Percentiles rank a stretch among this genome's conserved stretches.
Evolutionary conservation across 1,140 invertebrate species (phyloP).

Genomic region (Nasonia longicornis): DNA sequence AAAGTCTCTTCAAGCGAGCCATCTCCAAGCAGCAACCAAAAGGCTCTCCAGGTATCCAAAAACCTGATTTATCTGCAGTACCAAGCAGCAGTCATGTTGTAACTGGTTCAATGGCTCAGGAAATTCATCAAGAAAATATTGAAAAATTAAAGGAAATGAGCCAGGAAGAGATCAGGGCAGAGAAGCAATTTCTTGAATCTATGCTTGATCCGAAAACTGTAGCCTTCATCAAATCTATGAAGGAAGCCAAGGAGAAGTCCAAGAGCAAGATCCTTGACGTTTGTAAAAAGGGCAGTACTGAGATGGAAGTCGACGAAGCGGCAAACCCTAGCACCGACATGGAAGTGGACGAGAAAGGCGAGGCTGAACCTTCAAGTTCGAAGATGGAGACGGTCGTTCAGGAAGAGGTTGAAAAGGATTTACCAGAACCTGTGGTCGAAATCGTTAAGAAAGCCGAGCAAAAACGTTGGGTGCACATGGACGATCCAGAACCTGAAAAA

Average conservation of each 20-base stretch:
- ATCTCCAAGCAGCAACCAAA: slow-evolving; percentile 39
- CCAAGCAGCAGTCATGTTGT: slow-evolving; percentile 38
- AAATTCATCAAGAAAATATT: slow-evolving; percentile 83
- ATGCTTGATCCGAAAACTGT: slow-evolving; percentile 77
- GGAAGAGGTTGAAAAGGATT: slow-evolving; percentile 43
- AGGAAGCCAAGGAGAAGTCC: slow-evolving; percentile 57
- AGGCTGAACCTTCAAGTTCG: neutral
- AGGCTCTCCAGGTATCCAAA: neutral
- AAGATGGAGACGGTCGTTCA: slow-evolving; percentile 39
- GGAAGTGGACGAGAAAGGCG: slow-evolving; percentile 8
- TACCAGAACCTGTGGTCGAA: slow-evolving; percentile 70
- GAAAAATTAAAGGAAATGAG: slow-evolving; percentile 77
- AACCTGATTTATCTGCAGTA: neutral
- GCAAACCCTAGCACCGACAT: neutral
- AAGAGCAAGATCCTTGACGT: neutral
- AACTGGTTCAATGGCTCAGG: slow-evolving; percentile 52
- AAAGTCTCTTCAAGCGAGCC: slow-evolving; percentile 57
- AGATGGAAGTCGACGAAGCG: slow-evolving; percentile 2
- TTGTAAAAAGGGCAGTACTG: slow-evolving; percentile 13
- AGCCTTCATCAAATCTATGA: slow-evolving; percentile 75
- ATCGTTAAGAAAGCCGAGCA: slow-evolving; percentile 73
- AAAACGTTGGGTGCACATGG: slow-evolving; percentile 85
- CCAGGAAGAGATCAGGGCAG: slow-evolving; percentile 80
- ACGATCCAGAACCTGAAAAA: slow-evolving; percentile 84
- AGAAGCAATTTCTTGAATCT: slow-evolving; percentile 76